Base-by-base conservation (phyloP, 2,888 invertebrate species). In the Drosophila mimetica region DNA sequence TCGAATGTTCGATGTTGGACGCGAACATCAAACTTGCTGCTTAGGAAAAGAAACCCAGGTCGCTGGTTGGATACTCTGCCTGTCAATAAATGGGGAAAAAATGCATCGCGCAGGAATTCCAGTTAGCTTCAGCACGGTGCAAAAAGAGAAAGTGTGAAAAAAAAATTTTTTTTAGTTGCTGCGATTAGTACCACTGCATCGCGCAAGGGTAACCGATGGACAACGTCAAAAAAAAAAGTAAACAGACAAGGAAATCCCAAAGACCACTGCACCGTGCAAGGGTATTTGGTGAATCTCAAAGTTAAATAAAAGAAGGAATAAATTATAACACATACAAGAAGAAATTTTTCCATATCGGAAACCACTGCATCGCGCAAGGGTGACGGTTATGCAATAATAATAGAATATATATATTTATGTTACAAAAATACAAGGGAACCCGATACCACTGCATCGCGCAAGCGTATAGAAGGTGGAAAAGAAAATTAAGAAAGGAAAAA, bases 391-490 rank as follows among this genome's bases (percentile, higher is more conserved):
- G 22, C 22, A 22, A 22, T 22, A 22, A 22, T 22, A 22, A 22
- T 22, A 22, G 22, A 22, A 22, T 22, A 22, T 22, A 4, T 22
- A 20, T 20, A 4, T 22, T 2, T 20, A 22, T 22, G 22, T 22
- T 22, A 22, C 22, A 22, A 22, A 36, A 36, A 36, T 14, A 14
- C n/a, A 14, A 36, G 36, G 36, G 36, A 36, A 14, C 36, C 14
- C 36, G 36, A 36, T 36, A 36, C 36, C 36, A 36, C 36, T 36
- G 36, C 36, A 36, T 36, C 36, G 36, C 36, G 36, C 36, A 36
- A 34, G 34, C n/a, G 34, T 34, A 34, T 34, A 14, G 34, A 6
- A 14, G 34, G 34, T 4, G 4, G 34, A n/a, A n/a, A 34, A 34
- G 34, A 34, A 34, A 34, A 14, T n/a, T 34, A 34, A 14, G n/a